These are phyloP conservation scores for Pectinophora gossypiella DNA, from an alignment of 1,140 invertebrate genomes.

Conservation along the genomic window DNA sequence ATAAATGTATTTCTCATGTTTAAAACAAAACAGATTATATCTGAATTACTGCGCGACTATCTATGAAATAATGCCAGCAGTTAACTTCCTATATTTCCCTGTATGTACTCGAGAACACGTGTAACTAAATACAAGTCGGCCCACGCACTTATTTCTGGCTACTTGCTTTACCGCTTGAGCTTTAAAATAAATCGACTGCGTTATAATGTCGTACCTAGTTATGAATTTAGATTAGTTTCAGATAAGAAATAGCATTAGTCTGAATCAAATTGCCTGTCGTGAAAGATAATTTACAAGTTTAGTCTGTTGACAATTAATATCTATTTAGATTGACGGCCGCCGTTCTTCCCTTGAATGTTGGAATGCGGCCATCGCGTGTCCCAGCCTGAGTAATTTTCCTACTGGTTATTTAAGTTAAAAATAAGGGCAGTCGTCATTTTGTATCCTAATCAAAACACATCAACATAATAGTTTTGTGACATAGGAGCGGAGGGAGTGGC, in stretches of 20 bases:
- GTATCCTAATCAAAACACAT: neutral
- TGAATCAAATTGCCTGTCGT: too few species aligned
- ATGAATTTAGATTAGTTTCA: too few species aligned
- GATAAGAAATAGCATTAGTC: too few species aligned
- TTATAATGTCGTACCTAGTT: too few species aligned
- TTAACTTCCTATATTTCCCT: neutral
- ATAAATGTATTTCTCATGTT: neutral
- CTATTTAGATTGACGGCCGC: neutral
- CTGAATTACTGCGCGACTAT: too few species aligned
- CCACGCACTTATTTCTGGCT: conserved; percentile 19
- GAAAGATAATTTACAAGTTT: too few species aligned
- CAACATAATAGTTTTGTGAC: neutral
- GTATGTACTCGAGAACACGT: conserved; percentile 8
- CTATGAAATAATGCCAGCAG: neutral
- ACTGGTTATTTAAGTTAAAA: neutral
- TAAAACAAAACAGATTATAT: too few species aligned
- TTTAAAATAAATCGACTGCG: too few species aligned
- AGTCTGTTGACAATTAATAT: too few species aligned
- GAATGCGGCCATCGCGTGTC: conserved; percentile 3
- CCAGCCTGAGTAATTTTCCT: neutral
- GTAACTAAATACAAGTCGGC: conserved; percentile 12
- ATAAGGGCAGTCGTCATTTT: neutral
- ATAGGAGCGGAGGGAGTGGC: neutral
- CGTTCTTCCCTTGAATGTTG: neutral
- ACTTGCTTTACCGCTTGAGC: too few species aligned